A percentile compares a stretch with the other conserved stretches of the same genome.
These are phyloP conservation scores for Garrulus glandarius DNA, from an alignment of 2,797 vertebrate genomes.

Conservation along the genomic window DNA sequence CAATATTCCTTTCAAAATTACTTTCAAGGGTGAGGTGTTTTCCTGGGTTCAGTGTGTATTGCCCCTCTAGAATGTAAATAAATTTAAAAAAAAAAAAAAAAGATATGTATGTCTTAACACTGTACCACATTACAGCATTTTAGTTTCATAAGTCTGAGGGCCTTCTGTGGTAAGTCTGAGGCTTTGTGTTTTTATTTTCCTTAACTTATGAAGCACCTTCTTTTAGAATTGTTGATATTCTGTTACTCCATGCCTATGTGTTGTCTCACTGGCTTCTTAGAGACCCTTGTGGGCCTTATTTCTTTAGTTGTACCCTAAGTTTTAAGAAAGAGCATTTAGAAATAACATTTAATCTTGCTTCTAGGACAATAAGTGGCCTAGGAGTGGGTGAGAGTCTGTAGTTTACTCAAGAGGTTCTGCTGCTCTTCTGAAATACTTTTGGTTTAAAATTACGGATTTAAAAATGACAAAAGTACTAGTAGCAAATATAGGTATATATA, in stretches of 20 bases:
- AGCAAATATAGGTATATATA: conserved; percentile 34
- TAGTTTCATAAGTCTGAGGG: conserved; percentile 69
- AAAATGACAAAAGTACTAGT: conserved; percentile 27
- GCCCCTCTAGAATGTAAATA: conserved; percentile 63
- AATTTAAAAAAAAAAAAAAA: background rate
- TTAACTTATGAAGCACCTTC: conserved; percentile 74
- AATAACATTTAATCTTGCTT: conserved; percentile 67
- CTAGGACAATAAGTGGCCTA: conserved; percentile 67
- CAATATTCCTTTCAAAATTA: conserved; percentile 43
- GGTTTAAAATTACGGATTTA: conserved; percentile 13
- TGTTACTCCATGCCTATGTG: conserved; percentile 71
- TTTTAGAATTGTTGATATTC: conserved; percentile 38
- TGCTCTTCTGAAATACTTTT: conserved; percentile 65
- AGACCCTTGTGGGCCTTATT: conserved; percentile 73
- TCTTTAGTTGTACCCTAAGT: conserved; percentile 59
- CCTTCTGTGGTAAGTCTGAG: conserved; percentile 64
- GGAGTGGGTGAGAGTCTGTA: conserved; percentile 54
- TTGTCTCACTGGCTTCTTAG: conserved; percentile 72
- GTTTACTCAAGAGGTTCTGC: conserved; percentile 70
- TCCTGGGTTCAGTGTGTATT: conserved; percentile 65
- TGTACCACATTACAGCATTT: conserved; percentile 67
- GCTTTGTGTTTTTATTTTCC: conserved; percentile 73
- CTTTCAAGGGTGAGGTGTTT: conserved; percentile 55
- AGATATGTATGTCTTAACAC: conserved; percentile 65
- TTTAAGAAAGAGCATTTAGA: conserved; percentile 57